Evolutionary conservation across 1,140 invertebrate genomes (phyloP), one percentile per base, ranked within the genome.

Genomic region (Linepithema humile): DNA sequence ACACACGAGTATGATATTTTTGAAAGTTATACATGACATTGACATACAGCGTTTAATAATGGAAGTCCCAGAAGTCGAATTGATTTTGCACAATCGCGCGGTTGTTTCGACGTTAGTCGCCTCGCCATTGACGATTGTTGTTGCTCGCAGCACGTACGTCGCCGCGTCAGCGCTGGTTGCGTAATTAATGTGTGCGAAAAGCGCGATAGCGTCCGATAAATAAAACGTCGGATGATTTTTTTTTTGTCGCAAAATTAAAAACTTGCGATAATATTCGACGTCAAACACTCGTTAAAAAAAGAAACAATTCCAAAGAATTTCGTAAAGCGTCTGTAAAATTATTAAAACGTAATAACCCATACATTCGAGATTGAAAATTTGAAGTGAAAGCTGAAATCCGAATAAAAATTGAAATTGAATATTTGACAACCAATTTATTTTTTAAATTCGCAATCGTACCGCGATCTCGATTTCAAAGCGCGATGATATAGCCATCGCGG

Each of bases 121-220:
- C 10, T 20, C 62, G 23, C 62, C 10, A 45, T 12, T 29, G 48
- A 69, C 10, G 38, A 70, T 80, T 80, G 64, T 80, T 80, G n/a
- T 69, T 40, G 64, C 17, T 23, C n/a, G 45, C n/a, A 35, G 26
- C 75, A 80, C 64, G 75, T 57, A 78, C 45, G 2, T 65, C 29
- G 26, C 20, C 29, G 62, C 48, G n/a, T 69, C 75, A 80, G 35
- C 75, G 20, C 23, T 70, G 35, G 12, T 80, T 70, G 64, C 75
- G 35, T 70, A 80, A 80, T 70, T 57, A 43, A 32, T 40, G n/a
- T 29, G 9, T 17, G 62, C 48, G 38, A 80, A 43, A 80, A 20
- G 35, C 29, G 48, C 6, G 43, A 43, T 35, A 50, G 15, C 7
- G 38, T 32, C 32, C 5, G 7, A 69, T 55, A 40, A 78, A 40